Evolutionary conservation across 1,140 invertebrate genomes (phyloP), one percentile per base, ranked within the genome.

Genomic region (Drosophila truncata): DNA sequence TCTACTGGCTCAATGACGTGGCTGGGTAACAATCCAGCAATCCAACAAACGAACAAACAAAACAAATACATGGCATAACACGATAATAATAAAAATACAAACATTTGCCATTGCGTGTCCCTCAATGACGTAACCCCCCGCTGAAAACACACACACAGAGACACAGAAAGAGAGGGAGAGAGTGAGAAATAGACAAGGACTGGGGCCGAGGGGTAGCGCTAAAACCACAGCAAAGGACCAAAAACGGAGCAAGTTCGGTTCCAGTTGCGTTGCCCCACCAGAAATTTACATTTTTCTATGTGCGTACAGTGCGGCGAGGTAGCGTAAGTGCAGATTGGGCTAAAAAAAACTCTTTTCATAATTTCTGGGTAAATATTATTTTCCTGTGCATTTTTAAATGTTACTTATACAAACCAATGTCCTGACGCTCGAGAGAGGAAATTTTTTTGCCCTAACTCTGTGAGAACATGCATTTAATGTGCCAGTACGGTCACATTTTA

Each of bases 101-200:
- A 87, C 80, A 83, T 82, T 82, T 67, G 80, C 65, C 63, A 87
- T 86, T 86, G 82, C 82, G 82, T 86, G 82, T 86, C 76, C 78
- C 74, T 52, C 72, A 82, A 85, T 86, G 82, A 86, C 82, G 82
- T 86, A 86, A 86, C 80, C 63, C 37, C 63, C 63, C 63, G 25
- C 27, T 44, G 33, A 46, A 42, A 74, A 37, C 52, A 57, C 64
- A 74, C 66, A 37, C 29, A 44, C 18, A 73, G 10, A 66, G 20
- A 14, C 18, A 13, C 16, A 10, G 14, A 71, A 25, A 58, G 18
- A 13, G 9, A 6, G 3, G 5, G 23, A 16, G 18, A 31, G n/a
- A 73, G 29, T 47, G 29, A 16, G 13, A 13, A 2, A 11, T 18
- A 11, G 18, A 25, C 49, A 9, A 33, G 61, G 29, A 23, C 20